Evolutionary conservation across 1,140 invertebrate species (phyloP).

Genomic region (Penaeus japonicus): DNA sequence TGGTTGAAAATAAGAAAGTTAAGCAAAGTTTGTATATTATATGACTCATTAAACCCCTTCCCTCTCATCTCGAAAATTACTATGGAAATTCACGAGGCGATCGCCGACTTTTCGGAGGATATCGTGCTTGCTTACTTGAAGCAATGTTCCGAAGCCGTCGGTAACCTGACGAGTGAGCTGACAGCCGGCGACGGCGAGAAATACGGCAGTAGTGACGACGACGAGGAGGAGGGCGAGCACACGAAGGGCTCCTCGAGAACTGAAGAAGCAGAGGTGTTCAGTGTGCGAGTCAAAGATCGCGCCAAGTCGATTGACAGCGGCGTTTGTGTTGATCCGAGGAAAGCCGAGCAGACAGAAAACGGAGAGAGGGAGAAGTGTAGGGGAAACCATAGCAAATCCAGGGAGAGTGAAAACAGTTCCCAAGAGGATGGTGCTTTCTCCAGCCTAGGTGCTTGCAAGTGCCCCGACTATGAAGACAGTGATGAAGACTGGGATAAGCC

Average conservation of each 20-base stretch:
- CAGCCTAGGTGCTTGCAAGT: too few relatives aligned
- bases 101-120: constrained; percentile 36
- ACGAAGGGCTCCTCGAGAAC: neutral
- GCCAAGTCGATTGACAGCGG: constrained; percentile 41
- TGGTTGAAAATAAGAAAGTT: neutral
- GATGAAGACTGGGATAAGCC: neutral
- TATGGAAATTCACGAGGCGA: constrained; percentile 39
- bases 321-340: constrained; percentile 31
- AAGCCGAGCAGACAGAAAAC: constrained; percentile 17
- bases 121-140: constrained; percentile 21
- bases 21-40: neutral
- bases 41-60: neutral
- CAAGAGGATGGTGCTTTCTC: too few relatives aligned
- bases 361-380: constrained; percentile 6
- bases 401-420: neutral
- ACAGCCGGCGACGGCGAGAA: neutral
- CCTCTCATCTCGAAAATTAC: neutral
- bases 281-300: constrained; percentile 25
- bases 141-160: constrained; percentile 30
- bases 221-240: neutral
- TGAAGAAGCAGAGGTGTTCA: neutral
- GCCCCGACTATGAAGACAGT: neutral
- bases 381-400: neutral
- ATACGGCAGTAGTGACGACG: constrained; percentile 36
- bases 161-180: constrained; percentile 17